Percentiles rank a stretch among this genome's conserved stretches.
Evolutionary conservation across 2,797 vertebrate species (phyloP).

Genomic region (Odontamblyopus rebecca): DNA sequence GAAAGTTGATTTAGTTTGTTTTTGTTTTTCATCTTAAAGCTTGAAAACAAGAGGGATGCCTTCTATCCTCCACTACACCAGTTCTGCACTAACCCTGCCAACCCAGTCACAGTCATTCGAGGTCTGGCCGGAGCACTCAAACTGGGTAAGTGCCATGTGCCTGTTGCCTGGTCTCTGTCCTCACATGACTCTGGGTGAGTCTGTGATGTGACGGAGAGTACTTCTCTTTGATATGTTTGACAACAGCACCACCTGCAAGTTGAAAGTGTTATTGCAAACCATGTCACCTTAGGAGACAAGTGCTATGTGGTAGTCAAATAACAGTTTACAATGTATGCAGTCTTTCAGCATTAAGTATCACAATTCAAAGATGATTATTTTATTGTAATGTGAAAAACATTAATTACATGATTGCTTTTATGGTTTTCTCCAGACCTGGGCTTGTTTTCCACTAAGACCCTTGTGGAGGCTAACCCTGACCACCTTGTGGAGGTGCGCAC

Average conservation of each 20-base stretch:
- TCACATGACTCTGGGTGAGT: conserved; percentile 60
- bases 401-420: no score
- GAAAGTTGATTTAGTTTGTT: not conserved
- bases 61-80: conserved; percentile 98
- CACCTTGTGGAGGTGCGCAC: conserved; percentile 97
- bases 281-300: not conserved
- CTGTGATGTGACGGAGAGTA: conserved; percentile 13
- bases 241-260: conserved; percentile 80
- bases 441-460: conserved; percentile 96
- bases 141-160: conserved; percentile 60
- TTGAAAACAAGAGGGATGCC: conserved; percentile 97
- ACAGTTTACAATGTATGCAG: not conserved
- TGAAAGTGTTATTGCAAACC: conserved; percentile 50
- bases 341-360: not conserved
- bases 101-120: conserved; percentile 95
- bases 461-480: conserved; percentile 97
- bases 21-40: conserved; percentile 66
- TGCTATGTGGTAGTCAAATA: not conserved
- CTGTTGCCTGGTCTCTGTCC: not conserved
- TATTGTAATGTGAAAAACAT: not conserved
- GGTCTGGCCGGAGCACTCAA: conserved; percentile 96
- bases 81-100: conserved; percentile 94
- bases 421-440: conserved; percentile 84
- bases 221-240: conserved; percentile 33
- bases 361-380: not conserved